Base-by-base conservation (phyloP, 35 echinoderm and acorn worm species). In the Heliocidaris tuberculata region DNA sequence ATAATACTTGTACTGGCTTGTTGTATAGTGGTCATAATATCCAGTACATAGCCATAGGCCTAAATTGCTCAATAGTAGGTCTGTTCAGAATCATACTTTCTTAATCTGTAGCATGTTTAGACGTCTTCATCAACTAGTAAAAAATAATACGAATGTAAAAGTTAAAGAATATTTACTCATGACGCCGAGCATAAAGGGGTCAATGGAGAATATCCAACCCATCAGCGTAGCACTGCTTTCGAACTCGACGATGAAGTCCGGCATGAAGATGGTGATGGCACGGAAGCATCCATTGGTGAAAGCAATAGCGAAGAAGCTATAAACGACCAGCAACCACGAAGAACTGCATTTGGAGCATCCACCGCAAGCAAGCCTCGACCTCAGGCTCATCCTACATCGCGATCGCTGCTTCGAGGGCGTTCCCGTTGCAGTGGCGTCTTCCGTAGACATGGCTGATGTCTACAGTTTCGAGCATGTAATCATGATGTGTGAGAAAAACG, bases 251-350 rank as follows among this genome's bases (percentile, higher is more conserved):
- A 78, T 78, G 65, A 78, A 78, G 7, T 78, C 65, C 0, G 65
- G 65, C 65, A 78, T 78, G 65, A 78, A 78, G 65, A 78, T 78
- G 17, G 65, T 78, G 65, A 78, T 78, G 19, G 65, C 65, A 5
- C 65, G 65, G 27, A 78, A 78, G 27, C 65, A 78, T 78, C 65
- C 65, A n/a, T 78, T 78, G 65, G 65, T 78, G 65, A 78, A 78
- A 78, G 65, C 65, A 24, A 78, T 78, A 24, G 65, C 65, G 65
- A 78, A 78, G 65, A 78, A 78, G 27, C 65, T 19, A n/a, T 78
- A 78, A 7, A 78, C 21, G 65, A 78, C 65, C 21, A 78, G 65
- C 65, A 78, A 78, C 65, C 65, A 78, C 65, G 65, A 78, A 19
- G 65, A 78, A 24, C 17, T 78, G 27, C 65, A 78, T 19, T n/a